Conservation (phyloP, 2,113 vertebrate species). For the Nannobrachium achirus region DNA sequence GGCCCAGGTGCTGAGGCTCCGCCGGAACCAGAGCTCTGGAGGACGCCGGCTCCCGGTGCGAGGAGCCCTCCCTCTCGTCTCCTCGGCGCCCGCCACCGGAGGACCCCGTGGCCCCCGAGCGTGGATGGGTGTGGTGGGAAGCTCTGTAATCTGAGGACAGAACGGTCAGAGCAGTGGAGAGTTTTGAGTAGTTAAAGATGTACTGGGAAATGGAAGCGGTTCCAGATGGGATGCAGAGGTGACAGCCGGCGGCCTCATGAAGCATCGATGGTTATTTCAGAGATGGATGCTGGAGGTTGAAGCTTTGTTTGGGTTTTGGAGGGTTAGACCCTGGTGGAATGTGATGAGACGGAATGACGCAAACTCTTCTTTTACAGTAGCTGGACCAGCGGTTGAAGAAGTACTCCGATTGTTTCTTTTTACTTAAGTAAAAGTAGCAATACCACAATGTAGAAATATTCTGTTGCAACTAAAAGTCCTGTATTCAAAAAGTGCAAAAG, state of each 20-base stretch:
- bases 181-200: constrained; percentile 73
- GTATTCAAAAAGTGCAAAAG: too few relatives aligned
- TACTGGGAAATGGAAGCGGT: constrained; percentile 60
- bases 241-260: constrained; percentile 70
- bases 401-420: too few relatives aligned
- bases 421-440: too few relatives aligned
- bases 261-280: constrained; percentile 62
- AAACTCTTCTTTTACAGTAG: constrained; percentile 49
- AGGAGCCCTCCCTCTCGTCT: constrained; percentile 87
- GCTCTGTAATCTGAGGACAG: constrained; percentile 95
- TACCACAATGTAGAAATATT: too few relatives aligned
- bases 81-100: constrained; percentile 84
- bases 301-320: constrained; percentile 59
- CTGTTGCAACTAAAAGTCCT: too few relatives aligned
- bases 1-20: constrained; percentile 91
- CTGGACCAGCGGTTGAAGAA: constrained; percentile 44
- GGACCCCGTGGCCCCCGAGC: constrained; percentile 77
- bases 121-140: constrained; percentile 85
- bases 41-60: constrained; percentile 79
- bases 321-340: constrained; percentile 74
- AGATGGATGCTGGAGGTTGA: constrained; percentile 74
- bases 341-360: constrained; percentile 66
- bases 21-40: constrained; percentile 76
- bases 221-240: constrained; percentile 77
- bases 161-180: constrained; percentile 85